A percentile compares a stretch with the other conserved stretches of the same genome.
These are phyloP conservation scores for Lasius fuliginosus DNA, from an alignment of 2,888 invertebrate genomes.

Conservation along the genomic window DNA sequence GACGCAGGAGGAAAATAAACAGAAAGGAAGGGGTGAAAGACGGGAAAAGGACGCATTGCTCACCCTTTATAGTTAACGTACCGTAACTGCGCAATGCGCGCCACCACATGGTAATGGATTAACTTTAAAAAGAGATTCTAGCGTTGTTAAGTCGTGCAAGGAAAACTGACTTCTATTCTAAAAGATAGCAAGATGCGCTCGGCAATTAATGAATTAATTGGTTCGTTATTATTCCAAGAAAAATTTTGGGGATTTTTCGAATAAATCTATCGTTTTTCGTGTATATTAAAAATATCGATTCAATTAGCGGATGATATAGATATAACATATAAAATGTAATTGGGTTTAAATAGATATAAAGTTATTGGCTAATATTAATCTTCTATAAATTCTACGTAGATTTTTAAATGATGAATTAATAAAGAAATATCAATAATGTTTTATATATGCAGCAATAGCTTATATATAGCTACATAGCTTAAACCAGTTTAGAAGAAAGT, in stretches of 20 bases:
- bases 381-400: background rate
- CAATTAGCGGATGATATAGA: background rate
- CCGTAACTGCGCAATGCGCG: constrained; percentile 51
- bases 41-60: constrained; percentile 54
- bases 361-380: background rate
- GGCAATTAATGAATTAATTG: constrained; percentile 37
- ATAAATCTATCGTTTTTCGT: background rate
- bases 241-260: too few relatives aligned
- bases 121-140: constrained; percentile 67
- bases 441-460: background rate
- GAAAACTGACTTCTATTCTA: constrained; percentile 36
- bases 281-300: background rate
- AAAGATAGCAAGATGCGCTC: constrained; percentile 11
- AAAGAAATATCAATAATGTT: background rate
- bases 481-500: background rate
- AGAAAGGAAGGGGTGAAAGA: constrained; percentile 56
- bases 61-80: constrained; percentile 50
- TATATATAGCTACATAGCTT: background rate
- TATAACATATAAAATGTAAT: too few relatives aligned
- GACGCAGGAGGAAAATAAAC: constrained; percentile 61
- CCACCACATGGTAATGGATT: constrained; percentile 73
- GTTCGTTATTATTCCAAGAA: background rate
- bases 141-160: constrained; percentile 19
- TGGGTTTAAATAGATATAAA: background rate
- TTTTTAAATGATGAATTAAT: constrained; percentile 6